Percentiles rank a stretch among this genome's conserved stretches.
These are phyloP conservation scores for Symphodus melops DNA, from an alignment of 2,113 vertebrate genomes.

Conservation along the genomic window DNA sequence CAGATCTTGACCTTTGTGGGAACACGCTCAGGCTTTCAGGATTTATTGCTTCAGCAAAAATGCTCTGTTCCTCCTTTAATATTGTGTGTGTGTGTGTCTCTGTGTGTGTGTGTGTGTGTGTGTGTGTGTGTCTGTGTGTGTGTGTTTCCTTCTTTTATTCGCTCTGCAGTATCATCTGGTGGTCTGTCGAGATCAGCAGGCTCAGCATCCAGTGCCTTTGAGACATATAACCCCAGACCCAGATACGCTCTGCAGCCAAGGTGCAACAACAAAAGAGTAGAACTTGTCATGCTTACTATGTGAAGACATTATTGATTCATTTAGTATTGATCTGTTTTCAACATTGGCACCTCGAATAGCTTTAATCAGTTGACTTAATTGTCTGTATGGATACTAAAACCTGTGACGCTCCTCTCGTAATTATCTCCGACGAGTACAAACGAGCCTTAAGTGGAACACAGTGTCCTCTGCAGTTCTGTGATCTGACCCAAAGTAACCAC, in stretches of 20 bases:
- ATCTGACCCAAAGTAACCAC: slow-evolving; percentile 6
- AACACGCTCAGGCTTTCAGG: not conserved
- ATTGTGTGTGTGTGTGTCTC: not conserved
- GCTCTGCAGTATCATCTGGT: slow-evolving; percentile 59
- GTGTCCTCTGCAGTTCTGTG: not conserved
- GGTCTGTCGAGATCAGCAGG: slow-evolving; percentile 75
- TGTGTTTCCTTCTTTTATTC: not conserved
- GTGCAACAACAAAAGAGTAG: slow-evolving; percentile 48
- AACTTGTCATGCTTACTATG: not conserved
- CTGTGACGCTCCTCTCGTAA: not conserved
- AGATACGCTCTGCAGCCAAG: slow-evolving; percentile 81
- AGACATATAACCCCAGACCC: slow-evolving; percentile 78
- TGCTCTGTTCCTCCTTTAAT: slow-evolving; percentile 12
- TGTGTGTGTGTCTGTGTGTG: not conserved
- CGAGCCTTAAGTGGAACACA: not conserved
- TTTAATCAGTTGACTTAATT: not conserved
- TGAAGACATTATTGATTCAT: not conserved
- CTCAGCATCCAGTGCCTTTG: slow-evolving; percentile 81
- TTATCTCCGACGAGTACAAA: not conserved
- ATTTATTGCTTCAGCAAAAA: slow-evolving; percentile 41
- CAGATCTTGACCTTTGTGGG: not conserved
- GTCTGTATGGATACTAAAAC: not conserved
- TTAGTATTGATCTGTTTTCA: not conserved
- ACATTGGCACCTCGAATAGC: not conserved
- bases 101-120: slow-evolving; percentile 10